Percentiles rank a stretch among this genome's conserved stretches.
Evolutionary conservation across 2,888 invertebrate species (phyloP).

Genomic region (Phaonia tiefii): DNA sequence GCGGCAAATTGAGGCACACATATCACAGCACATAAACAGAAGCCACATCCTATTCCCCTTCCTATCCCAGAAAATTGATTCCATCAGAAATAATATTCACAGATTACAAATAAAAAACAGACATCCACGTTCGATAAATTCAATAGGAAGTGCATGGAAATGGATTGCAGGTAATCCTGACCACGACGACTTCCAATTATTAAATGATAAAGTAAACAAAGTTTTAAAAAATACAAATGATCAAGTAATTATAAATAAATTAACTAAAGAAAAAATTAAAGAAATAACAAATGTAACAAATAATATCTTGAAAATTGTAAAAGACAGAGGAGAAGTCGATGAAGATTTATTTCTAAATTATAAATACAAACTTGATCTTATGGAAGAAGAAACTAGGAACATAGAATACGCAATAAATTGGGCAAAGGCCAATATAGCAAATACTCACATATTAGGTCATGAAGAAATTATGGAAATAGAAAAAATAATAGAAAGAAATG

Average conservation of each 20-base stretch:
- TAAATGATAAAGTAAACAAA: conserved; percentile 43
- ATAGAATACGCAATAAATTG: conserved; percentile 59
- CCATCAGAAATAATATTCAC: conserved; percentile 4
- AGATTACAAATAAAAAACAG: neutral
- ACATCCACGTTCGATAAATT: conserved; percentile 43
- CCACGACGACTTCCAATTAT: conserved; percentile 52
- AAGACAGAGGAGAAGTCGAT: conserved; percentile 6
- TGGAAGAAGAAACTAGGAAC: conserved; percentile 59
- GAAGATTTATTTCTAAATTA: conserved; percentile 22
- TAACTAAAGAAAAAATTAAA: conserved; percentile 42
- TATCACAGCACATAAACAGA: neutral
- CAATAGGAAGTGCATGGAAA: conserved; percentile 53
- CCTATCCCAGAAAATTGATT: conserved; percentile 11
- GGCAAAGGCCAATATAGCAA: conserved; percentile 56
- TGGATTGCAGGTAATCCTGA: conserved; percentile 55
- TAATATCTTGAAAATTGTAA: conserved; percentile 34
- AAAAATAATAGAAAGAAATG: conserved; percentile 53
- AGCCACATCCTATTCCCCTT: conserved; percentile 13
- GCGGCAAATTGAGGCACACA: neutral
- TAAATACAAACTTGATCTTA: conserved; percentile 51
- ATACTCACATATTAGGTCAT: conserved; percentile 54
- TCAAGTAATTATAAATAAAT: conserved; percentile 58
- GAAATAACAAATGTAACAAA: conserved; percentile 53
- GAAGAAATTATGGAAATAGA: conserved; percentile 54
- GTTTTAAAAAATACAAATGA: conserved; percentile 50